Conservation (phyloP, 2,113 vertebrate species). For the Melanotaenia duboulayi region DNA sequence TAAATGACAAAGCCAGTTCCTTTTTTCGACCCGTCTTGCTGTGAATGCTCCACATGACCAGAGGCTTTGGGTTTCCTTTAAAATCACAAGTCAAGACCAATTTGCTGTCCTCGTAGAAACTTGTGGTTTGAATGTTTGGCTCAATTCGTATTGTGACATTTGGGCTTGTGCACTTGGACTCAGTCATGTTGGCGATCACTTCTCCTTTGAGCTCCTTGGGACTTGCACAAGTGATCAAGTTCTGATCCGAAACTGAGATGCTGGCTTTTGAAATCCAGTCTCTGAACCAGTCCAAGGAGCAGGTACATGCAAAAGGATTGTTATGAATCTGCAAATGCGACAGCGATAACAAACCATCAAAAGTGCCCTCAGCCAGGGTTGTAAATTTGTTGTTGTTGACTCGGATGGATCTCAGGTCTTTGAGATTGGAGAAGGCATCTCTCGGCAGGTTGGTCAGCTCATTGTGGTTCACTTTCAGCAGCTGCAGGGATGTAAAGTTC, state of each 20-base stretch:
- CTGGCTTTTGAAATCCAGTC: slow-evolving; percentile 88
- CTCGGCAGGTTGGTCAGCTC: slow-evolving; percentile 86
- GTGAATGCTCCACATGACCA: slow-evolving; percentile 88
- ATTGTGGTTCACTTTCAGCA: slow-evolving; percentile 97
- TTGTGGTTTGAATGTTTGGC: slow-evolving; percentile 73
- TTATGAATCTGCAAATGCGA: slow-evolving; percentile 91
- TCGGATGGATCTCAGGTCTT: slow-evolving; percentile 90
- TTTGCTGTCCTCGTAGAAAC: slow-evolving; percentile 80
- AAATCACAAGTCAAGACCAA: slow-evolving; percentile 86
- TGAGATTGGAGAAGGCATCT: slow-evolving; percentile 87
- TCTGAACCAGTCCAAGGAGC: slow-evolving; percentile 90
- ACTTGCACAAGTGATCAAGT: slow-evolving; percentile 85
- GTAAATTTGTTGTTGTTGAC: slow-evolving; percentile 93
- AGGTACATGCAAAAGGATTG: slow-evolving; percentile 92
- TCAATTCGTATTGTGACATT: slow-evolving; percentile 78
- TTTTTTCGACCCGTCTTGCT: slow-evolving; percentile 77
- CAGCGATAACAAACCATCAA: slow-evolving; percentile 88
- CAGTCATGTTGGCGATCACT: slow-evolving; percentile 78
- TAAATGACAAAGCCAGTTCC: slow-evolving; percentile 74
- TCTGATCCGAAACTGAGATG: slow-evolving; percentile 85
- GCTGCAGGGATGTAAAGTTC: slow-evolving; percentile 88
- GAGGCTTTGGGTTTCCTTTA: slow-evolving; percentile 85
- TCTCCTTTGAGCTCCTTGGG: slow-evolving; percentile 85
- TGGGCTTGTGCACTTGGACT: slow-evolving; percentile 82
- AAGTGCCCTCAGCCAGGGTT: slow-evolving; percentile 87